phyloP scores from a whole-genome alignment of 1,140 invertebrate species.

The Apolygus lucorum region DNA sequence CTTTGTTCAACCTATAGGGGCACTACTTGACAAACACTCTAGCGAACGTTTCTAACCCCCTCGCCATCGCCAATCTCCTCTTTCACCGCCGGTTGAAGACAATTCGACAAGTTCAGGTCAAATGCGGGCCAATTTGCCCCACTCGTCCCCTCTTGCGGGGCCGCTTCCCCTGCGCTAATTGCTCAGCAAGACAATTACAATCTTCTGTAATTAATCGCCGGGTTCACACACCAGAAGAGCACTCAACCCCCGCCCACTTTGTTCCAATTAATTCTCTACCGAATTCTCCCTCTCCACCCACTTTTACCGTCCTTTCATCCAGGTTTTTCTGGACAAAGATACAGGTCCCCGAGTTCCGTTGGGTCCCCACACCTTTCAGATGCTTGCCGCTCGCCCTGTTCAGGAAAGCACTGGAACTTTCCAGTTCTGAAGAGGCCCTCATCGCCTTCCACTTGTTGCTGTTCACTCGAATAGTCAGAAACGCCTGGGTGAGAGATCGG shows the following conservation, averaged over 20 bases:
- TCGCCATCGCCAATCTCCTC: constrained; percentile 4
- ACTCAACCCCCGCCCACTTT: background rate
- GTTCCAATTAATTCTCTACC: constrained; percentile 15
- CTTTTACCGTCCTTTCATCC: background rate
- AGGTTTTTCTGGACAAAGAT: too few species aligned
- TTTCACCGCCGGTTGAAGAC: constrained; percentile 19
- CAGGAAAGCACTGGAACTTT: too few species aligned
- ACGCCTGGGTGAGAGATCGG: too few species aligned
- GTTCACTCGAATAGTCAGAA: too few species aligned
- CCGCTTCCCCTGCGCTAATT: constrained; percentile 19
- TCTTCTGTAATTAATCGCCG: constrained; percentile 27
- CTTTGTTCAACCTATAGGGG: constrained; percentile 16
- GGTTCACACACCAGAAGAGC: constrained; percentile 13
- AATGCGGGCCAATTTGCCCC: constrained; percentile 27
- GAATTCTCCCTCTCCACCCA: background rate
- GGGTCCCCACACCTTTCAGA: too few species aligned
- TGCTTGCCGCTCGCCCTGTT: too few species aligned
- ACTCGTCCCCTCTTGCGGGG: background rate
- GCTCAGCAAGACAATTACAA: constrained; percentile 25
- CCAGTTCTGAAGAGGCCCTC: too few species aligned
- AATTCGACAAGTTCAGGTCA: constrained; percentile 28
- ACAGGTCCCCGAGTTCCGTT: too few species aligned
- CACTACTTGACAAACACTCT: constrained; percentile 19
- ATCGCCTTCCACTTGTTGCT: too few species aligned
- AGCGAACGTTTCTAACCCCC: background rate